A percentile compares a stretch with the other conserved stretches of the same genome.
phyloP scores from a whole-genome alignment of 2,797 vertebrate species.

The Chlorospingus semifuscus region DNA sequence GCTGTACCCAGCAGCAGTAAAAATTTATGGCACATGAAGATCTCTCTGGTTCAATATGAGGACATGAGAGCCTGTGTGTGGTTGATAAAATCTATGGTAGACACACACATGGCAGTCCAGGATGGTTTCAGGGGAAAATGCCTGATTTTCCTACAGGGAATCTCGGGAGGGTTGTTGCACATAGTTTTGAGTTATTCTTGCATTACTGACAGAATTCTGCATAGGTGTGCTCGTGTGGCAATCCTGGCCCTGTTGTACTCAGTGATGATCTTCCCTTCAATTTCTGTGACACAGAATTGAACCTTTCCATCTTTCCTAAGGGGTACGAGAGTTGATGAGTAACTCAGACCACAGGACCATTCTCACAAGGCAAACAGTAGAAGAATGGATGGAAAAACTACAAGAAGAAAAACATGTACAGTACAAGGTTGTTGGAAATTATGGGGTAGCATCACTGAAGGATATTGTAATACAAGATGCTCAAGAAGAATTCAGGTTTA shows the following conservation, averaged over 20 bases:
- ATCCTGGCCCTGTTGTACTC: background rate
- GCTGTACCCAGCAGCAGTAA: background rate
- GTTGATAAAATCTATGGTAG: background rate
- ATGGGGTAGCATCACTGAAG: fast-evolving
- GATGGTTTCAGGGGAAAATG: background rate
- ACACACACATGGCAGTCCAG: background rate
- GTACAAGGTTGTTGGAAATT: background rate
- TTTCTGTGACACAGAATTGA: background rate
- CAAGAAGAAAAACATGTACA: background rate
- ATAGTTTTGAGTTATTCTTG: background rate
- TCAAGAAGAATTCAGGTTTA: background rate
- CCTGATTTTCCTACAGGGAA: background rate
- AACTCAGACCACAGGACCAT: background rate
- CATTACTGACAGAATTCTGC: background rate
- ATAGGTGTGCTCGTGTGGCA: fast-evolving
- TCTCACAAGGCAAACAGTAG: background rate
- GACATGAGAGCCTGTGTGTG: background rate
- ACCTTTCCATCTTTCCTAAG: background rate
- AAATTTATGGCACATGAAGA: background rate
- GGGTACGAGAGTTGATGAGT: fast-evolving
- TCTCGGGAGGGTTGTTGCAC: fast-evolving
- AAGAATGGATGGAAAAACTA: background rate
- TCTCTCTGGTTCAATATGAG: background rate
- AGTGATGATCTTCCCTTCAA: background rate
- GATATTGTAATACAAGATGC: background rate